Base-by-base conservation (phyloP, 2,888 invertebrate genomes). In the Clostera curtula region DNA sequence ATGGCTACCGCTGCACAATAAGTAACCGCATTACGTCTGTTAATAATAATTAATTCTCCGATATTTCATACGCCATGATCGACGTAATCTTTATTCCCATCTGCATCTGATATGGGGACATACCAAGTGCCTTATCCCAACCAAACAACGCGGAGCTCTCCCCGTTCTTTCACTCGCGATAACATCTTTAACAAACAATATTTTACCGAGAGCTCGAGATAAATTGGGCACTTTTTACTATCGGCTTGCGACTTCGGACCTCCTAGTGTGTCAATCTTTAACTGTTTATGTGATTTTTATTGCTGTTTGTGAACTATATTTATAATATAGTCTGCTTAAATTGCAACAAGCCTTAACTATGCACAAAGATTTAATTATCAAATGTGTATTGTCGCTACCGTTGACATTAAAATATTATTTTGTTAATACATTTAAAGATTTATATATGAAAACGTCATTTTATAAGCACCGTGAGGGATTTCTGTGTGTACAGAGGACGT, bases 1-100 rank as follows among this genome's bases (percentile, higher is more conserved):
- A 68, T 62, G 54, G 61, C 61, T 68, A 67, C 70, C 50, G 63
- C 56, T 51, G 58, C 49, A 47, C 51, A 70, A 70, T 71, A 69
- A 61, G 64, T 74, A 71, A 72, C 72, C 73, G 67, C 60, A 73
- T 73, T 71, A 73, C 58, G 59, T 63, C 59, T 67, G 56, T 64
- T 61, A 64, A 65, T 74, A 74, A 74, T 74, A 74, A 74, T 73
- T 74, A 73, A 71, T 71, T 71, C 67, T 57, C 63, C 54, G 66
- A 73, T 69, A 70, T 73, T 71, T 70, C 66, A 70, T 70, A 62
- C 55, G 49, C 48, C 46, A 43, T 69, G 71, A 73, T 68, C 56
- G 74, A 73, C 72, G 56, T 65, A 73, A 75, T 76, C 75, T 59
- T 25, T 38, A 42, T 43, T 46, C 55, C 54, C 56, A 67, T 74